These are phyloP conservation scores for Sigmodon hispidus DNA, from an alignment of 2,113 vertebrate species.

Conservation along the genomic window DNA sequence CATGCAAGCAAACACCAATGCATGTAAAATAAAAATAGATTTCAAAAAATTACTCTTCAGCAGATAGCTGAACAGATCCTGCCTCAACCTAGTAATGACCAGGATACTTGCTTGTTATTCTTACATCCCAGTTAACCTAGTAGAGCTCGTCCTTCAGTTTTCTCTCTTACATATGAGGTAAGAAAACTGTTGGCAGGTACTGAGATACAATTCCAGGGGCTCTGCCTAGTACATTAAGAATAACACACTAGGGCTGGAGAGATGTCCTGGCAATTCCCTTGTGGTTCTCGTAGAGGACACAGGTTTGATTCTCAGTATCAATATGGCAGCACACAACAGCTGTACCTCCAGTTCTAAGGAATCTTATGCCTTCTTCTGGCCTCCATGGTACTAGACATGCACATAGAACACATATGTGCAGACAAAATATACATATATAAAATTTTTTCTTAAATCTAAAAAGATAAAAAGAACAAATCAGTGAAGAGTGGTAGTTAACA, in stretches of 20 bases:
- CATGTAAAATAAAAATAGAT: too few relatives aligned
- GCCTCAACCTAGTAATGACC: not conserved
- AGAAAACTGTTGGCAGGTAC: not conserved
- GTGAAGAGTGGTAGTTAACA: not conserved
- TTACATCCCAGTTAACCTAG: not conserved
- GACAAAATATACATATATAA: not conserved
- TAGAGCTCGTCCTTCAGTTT: not conserved
- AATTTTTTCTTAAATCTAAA: not conserved
- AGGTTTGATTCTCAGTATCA: not conserved
- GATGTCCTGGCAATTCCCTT: not conserved
- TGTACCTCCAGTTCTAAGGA: not conserved
- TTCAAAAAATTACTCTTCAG: not conserved
- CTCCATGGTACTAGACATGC: not conserved
- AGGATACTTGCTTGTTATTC: not conserved
- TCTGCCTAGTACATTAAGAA: not conserved
- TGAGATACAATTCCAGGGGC: not conserved
- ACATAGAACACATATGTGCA: not conserved
- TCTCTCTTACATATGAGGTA: not conserved
- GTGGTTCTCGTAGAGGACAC: not conserved
- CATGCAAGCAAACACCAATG: too few relatives aligned
- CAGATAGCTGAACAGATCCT: not conserved
- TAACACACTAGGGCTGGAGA: not conserved
- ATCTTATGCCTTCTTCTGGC: not conserved
- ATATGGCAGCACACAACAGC: not conserved
- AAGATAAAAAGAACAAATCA: not conserved